A percentile compares a stretch with the other conserved stretches of the same genome.
phyloP scores from a whole-genome alignment of 2,797 vertebrate genomes.

The Lagodon rhomboides region DNA sequence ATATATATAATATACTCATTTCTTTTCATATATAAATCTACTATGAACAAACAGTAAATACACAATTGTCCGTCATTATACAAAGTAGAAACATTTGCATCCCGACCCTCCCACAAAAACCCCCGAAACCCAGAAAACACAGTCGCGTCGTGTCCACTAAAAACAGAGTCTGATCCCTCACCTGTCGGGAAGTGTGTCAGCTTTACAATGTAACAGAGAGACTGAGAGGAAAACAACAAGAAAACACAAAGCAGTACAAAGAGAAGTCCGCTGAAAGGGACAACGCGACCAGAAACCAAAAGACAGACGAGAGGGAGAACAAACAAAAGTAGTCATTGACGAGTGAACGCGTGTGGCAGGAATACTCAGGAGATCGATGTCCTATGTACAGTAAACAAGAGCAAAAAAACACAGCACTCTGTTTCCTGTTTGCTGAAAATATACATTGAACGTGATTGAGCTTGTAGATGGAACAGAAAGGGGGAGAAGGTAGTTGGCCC shows the following conservation, averaged over 20 bases:
- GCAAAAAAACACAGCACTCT: slow-evolving; percentile 64
- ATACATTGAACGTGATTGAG: slow-evolving; percentile 46
- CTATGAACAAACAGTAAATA: slow-evolving; percentile 91
- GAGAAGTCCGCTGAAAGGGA: slow-evolving; percentile 49
- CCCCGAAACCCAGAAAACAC: slow-evolving; percentile 59
- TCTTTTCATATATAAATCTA: slow-evolving; percentile 90
- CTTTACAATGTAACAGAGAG: slow-evolving; percentile 77
- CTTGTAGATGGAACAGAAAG: slow-evolving; percentile 74
- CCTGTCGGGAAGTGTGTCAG: slow-evolving; percentile 70
- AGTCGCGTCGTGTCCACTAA: slow-evolving; percentile 48
- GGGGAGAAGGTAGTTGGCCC: slow-evolving; percentile 85
- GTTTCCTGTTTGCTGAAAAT: slow-evolving; percentile 62
- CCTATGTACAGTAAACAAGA: slow-evolving; percentile 73
- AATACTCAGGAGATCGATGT: slow-evolving; percentile 67
- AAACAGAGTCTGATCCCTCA: slow-evolving; percentile 58
- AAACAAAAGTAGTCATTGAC: slow-evolving; percentile 70
- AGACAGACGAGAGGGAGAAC: slow-evolving; percentile 3
- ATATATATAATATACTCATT: slow-evolving; percentile 86
- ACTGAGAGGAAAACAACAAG: slow-evolving; percentile 42
- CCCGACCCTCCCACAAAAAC: slow-evolving; percentile 55
- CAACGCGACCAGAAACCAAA: not conserved
- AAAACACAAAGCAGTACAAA: slow-evolving; percentile 61
- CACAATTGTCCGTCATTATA: slow-evolving; percentile 88
- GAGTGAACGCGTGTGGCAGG: slow-evolving; percentile 61
- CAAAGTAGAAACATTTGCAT: slow-evolving; percentile 87